Evolutionary conservation across 2,797 vertebrate species (phyloP), one percentile per base, ranked within the genome.

Genomic region (Peromyscus attwateri): DNA sequence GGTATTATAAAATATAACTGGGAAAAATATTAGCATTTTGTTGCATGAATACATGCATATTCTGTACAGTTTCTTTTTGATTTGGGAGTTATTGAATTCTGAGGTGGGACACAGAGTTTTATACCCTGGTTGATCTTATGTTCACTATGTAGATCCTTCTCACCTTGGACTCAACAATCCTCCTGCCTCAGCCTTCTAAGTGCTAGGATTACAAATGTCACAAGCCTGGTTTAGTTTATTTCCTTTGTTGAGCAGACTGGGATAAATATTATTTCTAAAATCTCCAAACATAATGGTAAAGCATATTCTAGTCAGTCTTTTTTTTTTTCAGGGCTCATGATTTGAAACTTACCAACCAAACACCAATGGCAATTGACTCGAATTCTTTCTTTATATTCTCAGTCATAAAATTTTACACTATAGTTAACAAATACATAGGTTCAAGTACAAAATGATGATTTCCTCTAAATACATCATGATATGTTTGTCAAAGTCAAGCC

Each of bases 261-360:
- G 3, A 77, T 37, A 43, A 79, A 8, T 80, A 40, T 46, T 84
- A 19, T 60, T 84, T 8, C 23, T 81, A 84, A 93, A 52, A 88
- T 92, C 66, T 40, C 9, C 60, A 92, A 79, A 92, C 25, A 23
- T 14, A 90, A 34, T 87, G 68, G n/a, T 68, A 70, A 93, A 80
- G 6, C 1, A 40, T 55, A 0, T 71, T 62, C 87, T 46, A 0
- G 70, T 73, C 89, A 46, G 1, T 68, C 25, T 93, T 73, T 89
- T 14, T 49, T 49, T 49, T 46, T 57, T 89, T 13, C 52, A 87
- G 21, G 31, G 64, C 12, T 87, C 4, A 75, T 7, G 87, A 2
- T 75, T 85, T 23, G 73, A 87, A 46, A 73, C 68, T 91, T 94
- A 91, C 29, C 16, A 79, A 6, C 68, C 81, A 91, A 95, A 83